Evolutionary conservation across 2,888 invertebrate genomes (phyloP), one percentile per base, ranked within the genome.

Genomic region (Antheraea yamamai): DNA sequence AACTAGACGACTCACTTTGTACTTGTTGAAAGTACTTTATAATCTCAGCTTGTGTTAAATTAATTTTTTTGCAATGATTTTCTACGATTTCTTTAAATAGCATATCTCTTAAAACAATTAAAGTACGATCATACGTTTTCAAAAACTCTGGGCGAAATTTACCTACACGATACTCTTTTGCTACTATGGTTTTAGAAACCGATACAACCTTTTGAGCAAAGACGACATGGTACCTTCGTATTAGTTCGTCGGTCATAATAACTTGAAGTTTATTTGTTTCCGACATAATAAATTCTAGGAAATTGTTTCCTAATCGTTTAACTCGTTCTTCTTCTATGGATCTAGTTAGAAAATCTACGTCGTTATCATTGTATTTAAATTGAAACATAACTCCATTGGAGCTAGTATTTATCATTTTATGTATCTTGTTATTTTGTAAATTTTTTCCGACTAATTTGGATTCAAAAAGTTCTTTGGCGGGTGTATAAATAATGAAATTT

Each of bases 201-300:
- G 39, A 47, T 20, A 76, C 39, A 51, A 74, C 76, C 14, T 30
- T 71, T 47, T 70, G 55, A 1, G 74, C 74, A 20, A 76, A 71
- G 39, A 76, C 73, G n/a, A 74, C 74, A 68, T 76, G 76, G 52
- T 76, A 76, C 64, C 71, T 76, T 73, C 39, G 73, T 23, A 76
- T 75, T 20, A 73, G 71, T 20, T 76, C 76, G 23, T 76, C 74
- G 52, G 73, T 74, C 70, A 76, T 74, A 73, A 76, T 76, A 14
- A 70, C 73, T 73, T 73, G 61, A 16, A 71, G 71, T 64, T 71
- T 75, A 71, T 70, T 74, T 73, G 73, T 75, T 26, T 75, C 71
- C 14, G 70, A 47, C 51, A 75, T 70, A 70, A 74, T 73, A 51
- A 73, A 70, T 7, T 73, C 73, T 20, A 76, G 61, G 58, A 76